Evolutionary conservation across 2,113 vertebrate species (phyloP), one percentile per base, ranked within the genome.

Genomic region (Salvelinus sp.): DNA sequence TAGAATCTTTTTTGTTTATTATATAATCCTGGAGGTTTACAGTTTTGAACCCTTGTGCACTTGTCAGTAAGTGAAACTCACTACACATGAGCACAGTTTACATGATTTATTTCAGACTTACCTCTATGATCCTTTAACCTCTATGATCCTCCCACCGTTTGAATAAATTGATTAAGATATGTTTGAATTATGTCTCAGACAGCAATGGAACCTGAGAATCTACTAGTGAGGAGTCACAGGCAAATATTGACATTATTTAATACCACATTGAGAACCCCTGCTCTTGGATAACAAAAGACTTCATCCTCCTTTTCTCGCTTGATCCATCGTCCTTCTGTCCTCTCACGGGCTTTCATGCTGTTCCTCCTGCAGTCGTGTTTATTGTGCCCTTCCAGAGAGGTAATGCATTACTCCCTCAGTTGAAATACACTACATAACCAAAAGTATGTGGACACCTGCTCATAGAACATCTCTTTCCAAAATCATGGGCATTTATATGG

Each of bases 11-110:
- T 71, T 87, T 86, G 82, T 25, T 44, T 10, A 2, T 44, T 44
- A 44, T 44, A 44, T 44, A 44, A 74, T 88, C 82, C 80, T 90
- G 76, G 86, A 88, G 89, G 90, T 90, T 92, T 92, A 92, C 91
- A 88, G 75, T 85, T 82, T 87, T 86, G 79, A 84, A 81, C 85
- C 89, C 84, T 76, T 79, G 85, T 91, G 87, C 86, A 88, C 82
- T 70, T 77, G 76, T 78, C 82, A 77, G 86, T 68, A 73, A 81
- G 86, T 89, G 88, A 85, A 72, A 74, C 74, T 83, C 76, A 85
- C 85, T 87, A 75, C 68, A 73, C 83, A 60, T 10, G 77, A 88
- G 90, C 88, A 88, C 87, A 86, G 86, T 92, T 91, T 91, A 90
- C 88, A 85, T 69, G 74, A 73, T 90, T 91, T 75, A 72, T 91